Evolutionary conservation across 2,113 vertebrate genomes (phyloP).

Genomic region (Cervus canadensis): DNA sequence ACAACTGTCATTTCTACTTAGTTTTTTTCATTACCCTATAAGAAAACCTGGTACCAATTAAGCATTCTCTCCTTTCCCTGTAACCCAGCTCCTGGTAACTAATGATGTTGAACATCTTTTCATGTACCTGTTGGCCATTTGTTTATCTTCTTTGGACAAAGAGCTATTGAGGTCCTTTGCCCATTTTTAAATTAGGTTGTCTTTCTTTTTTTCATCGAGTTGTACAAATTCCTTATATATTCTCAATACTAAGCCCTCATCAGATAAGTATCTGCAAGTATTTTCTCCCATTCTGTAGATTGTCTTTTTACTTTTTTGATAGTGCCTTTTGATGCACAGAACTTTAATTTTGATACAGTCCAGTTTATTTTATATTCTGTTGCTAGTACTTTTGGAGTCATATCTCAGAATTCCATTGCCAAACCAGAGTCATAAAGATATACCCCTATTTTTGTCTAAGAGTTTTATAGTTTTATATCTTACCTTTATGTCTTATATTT

Average conservation of each 20-base stretch:
- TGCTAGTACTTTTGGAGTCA: neutral
- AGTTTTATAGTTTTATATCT: neutral
- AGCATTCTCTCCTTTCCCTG: neutral
- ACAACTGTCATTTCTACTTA: neutral
- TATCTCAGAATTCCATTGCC: neutral
- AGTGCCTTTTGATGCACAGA: neutral
- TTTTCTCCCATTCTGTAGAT: neutral
- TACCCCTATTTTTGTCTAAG: neutral
- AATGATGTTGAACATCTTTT: neutral
- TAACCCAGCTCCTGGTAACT: neutral
- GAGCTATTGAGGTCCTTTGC: neutral
- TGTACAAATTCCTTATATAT: constrained; percentile 1
- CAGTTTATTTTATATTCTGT: neutral
- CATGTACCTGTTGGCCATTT: neutral
- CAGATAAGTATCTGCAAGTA: neutral
- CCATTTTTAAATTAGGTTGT: neutral
- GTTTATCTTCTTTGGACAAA: neutral
- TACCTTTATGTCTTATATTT: neutral
- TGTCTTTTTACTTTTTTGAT: neutral
- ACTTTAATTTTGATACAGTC: neutral
- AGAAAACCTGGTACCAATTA: neutral
- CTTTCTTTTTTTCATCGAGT: neutral
- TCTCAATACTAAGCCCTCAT: neutral
- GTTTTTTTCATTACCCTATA: neutral
- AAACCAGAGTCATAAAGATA: neutral